Evolutionary conservation across 2,888 invertebrate genomes (phyloP), one percentile per base, ranked within the genome.

Genomic region (Girardia tigrina): DNA sequence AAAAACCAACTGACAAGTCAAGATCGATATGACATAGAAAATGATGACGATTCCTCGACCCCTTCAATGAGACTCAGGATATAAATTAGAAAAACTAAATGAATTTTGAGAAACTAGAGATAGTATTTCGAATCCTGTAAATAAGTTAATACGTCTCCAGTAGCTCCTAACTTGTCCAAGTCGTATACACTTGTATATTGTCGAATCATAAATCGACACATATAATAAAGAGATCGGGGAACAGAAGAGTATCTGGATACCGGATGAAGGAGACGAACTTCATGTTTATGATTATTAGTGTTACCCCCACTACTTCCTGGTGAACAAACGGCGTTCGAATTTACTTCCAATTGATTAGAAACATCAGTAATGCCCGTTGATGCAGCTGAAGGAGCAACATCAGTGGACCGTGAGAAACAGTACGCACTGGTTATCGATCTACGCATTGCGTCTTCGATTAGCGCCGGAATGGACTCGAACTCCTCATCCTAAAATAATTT

Each of bases 201-300:
- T 28, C 75, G 75, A 23, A 75, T 71, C 20, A 70, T 69, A 28
- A 75, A 75, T 6, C 75, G 75, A 71, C 75, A 72, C 20, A 75
- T 23, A 23, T 75, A 75, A 4, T 70, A 70, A 23, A 75, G 75
- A 20, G 75, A 71, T 72, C 75, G 75, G n/a, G 56, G 56, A 28
- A 71, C 70, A 26, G 4, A 20, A 28, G 29, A 27, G 56, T 29
- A 71, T 70, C 75, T 26, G 28, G 71, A 29, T 1, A 75, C 71
- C 23, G 75, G 75, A 28, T 70, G 70, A 29, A 71, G 70, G 12
- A 75, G 75, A 26, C 75, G 75, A 28, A 75, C 75, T 26, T 70
- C 70, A 29, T 75, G 71, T 26, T 70, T 29, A 29, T 70, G 29
- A 26, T 29, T 29, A 20, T 23, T 70, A 26, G 56, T 71, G 23